Evolutionary conservation across 1,140 invertebrate species (phyloP).

Genomic region (Metaphire vulgaris): DNA sequence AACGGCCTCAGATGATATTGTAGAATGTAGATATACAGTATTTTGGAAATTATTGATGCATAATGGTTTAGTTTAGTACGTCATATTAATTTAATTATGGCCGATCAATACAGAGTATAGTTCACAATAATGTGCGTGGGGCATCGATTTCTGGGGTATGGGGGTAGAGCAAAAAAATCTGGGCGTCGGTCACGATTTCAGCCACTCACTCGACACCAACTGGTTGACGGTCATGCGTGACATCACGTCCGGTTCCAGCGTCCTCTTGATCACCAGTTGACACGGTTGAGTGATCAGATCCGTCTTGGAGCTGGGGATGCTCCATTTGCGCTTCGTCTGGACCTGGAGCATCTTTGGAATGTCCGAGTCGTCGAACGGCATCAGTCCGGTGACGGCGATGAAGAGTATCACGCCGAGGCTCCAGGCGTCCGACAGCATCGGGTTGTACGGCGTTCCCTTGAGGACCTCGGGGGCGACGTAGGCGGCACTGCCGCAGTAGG

Average conservation of each 20-base stretch:
- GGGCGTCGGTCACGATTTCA: too few relatives aligned
- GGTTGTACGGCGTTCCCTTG: slow-evolving; percentile 57
- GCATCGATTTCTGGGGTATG: too few relatives aligned
- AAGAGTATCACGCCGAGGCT: slow-evolving; percentile 61
- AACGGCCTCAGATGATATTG: too few relatives aligned
- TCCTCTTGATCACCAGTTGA: slow-evolving; percentile 60
- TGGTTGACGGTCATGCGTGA: slow-evolving; percentile 36
- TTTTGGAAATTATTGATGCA: too few relatives aligned
- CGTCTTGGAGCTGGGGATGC: slow-evolving; percentile 6
- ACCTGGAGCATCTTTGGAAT: slow-evolving; percentile 27
- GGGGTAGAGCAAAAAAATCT: too few relatives aligned
- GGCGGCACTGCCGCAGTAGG: slow-evolving; percentile 62
- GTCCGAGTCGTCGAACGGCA: slow-evolving; percentile 33
- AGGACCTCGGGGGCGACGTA: slow-evolving; percentile 66
- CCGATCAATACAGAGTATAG: too few relatives aligned
- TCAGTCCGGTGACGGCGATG: slow-evolving; percentile 53
- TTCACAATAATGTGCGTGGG: too few relatives aligned
- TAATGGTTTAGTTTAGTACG: too few relatives aligned
- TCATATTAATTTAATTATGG: too few relatives aligned
- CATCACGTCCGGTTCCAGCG: slow-evolving; percentile 72
- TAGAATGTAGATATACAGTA: too few relatives aligned
- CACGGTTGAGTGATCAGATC: not conserved
- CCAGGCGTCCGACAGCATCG: slow-evolving; percentile 62
- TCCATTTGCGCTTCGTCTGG: slow-evolving; percentile 59
- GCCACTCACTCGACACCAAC: slow-evolving; percentile 4